Evolutionary conservation across 1,140 invertebrate genomes (phyloP).

Genomic region (Calosoma granatense): DNA sequence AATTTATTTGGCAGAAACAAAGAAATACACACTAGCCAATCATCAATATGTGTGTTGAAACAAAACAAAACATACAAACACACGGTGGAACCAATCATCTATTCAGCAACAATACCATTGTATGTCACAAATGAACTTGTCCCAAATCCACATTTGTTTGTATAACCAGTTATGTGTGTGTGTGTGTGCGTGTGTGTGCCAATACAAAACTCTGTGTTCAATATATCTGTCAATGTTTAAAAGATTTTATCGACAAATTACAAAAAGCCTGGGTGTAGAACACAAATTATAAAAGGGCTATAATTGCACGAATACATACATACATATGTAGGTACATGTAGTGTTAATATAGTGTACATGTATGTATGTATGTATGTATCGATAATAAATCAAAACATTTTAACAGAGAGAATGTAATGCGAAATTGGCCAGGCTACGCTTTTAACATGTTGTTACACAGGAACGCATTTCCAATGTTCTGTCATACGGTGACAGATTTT

Average conservation of each 20-base stretch:
- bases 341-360: too few relatives aligned
- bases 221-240: slow-evolving; percentile 1
- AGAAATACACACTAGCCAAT: too few relatives aligned
- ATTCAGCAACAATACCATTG: too few relatives aligned
- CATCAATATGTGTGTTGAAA: too few relatives aligned
- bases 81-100: too few relatives aligned
- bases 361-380: too few relatives aligned
- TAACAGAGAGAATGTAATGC: not conserved
- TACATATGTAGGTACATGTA: not conserved
- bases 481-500: not conserved
- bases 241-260: slow-evolving; percentile 9
- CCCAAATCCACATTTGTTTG: not conserved
- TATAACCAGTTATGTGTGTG: not conserved
- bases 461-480: not conserved
- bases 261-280: not conserved
- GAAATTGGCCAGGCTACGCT: not conserved
- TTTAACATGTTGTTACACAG: not conserved
- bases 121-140: slow-evolving; percentile 1
- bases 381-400: not conserved
- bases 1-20: too few relatives aligned
- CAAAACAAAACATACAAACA: too few relatives aligned
- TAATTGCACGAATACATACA: not conserved
- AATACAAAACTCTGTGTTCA: not conserved
- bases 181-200: not conserved
- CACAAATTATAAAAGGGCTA: not conserved